A percentile compares a stretch with the other conserved stretches of the same genome.
These are phyloP conservation scores for Cistogaster globosa DNA, from an alignment of 2,888 invertebrate genomes.

Conservation along the genomic window DNA sequence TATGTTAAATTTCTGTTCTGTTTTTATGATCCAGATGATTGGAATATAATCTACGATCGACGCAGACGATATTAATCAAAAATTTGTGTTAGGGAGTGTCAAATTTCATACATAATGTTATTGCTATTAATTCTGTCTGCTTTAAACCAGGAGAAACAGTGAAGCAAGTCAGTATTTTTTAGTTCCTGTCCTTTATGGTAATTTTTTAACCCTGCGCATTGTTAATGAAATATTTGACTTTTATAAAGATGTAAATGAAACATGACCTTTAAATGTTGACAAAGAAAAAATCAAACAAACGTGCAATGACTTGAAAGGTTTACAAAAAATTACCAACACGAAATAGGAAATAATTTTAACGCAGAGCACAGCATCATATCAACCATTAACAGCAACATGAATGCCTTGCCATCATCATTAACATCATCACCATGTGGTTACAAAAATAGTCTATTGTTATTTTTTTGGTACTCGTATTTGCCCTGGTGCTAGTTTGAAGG, in stretches of 20 bases:
- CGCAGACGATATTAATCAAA: too few relatives aligned
- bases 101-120: too few relatives aligned
- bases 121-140: too few relatives aligned
- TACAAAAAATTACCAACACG: conserved; percentile 13
- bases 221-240: background rate
- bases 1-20: too few relatives aligned
- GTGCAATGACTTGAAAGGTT: conserved; percentile 38
- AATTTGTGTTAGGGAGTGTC: too few relatives aligned
- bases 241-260: conserved; percentile 53
- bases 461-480: background rate
- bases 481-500: conserved; percentile 24
- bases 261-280: conserved; percentile 37
- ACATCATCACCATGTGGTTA: conserved; percentile 23
- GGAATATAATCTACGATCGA: too few relatives aligned
- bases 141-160: too few relatives aligned
- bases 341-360: conserved; percentile 42
- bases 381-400: conserved; percentile 12
- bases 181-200: too few relatives aligned
- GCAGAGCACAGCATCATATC: conserved; percentile 11
- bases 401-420: conserved; percentile 27
- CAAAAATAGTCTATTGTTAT: conserved; percentile 35
- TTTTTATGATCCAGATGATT: too few relatives aligned
- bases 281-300: conserved; percentile 20
- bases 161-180: too few relatives aligned
- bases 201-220: too few relatives aligned